Conservation (phyloP, 2,113 vertebrate species). For the Rhynchomys soricoides region DNA sequence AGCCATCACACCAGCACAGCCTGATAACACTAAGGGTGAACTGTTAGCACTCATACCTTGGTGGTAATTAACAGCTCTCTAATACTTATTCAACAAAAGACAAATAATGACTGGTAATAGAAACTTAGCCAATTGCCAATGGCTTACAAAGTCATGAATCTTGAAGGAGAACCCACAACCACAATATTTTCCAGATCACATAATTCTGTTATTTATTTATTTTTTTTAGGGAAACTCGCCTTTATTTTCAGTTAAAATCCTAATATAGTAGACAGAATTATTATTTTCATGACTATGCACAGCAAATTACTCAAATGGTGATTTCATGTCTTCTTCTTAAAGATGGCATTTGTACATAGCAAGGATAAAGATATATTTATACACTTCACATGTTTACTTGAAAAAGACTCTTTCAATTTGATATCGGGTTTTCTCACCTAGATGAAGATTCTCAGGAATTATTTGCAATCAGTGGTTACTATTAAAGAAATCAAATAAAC, state of each 20-base stretch:
- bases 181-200: too few relatives aligned
- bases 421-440: constrained; percentile 89
- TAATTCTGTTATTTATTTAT: too few relatives aligned
- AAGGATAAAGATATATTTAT: constrained; percentile 70
- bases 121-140: too few relatives aligned
- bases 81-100: too few relatives aligned
- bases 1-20: too few relatives aligned
- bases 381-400: constrained; percentile 84
- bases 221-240: constrained; percentile 27
- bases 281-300: constrained; percentile 81
- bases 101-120: too few relatives aligned
- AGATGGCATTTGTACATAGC: constrained; percentile 77
- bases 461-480: constrained; percentile 87
- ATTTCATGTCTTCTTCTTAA: constrained; percentile 75
- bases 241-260: constrained; percentile 72
- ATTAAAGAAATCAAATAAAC: constrained; percentile 90
- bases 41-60: too few relatives aligned
- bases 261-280: constrained; percentile 78
- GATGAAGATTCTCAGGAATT: constrained; percentile 87
- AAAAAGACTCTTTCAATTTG: constrained; percentile 88
- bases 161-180: too few relatives aligned
- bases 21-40: too few relatives aligned
- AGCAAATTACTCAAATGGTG: constrained; percentile 65
- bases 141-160: too few relatives aligned
- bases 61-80: too few relatives aligned